Conservation (phyloP, 2,888 invertebrate genomes). For the Phortica magna region DNA sequence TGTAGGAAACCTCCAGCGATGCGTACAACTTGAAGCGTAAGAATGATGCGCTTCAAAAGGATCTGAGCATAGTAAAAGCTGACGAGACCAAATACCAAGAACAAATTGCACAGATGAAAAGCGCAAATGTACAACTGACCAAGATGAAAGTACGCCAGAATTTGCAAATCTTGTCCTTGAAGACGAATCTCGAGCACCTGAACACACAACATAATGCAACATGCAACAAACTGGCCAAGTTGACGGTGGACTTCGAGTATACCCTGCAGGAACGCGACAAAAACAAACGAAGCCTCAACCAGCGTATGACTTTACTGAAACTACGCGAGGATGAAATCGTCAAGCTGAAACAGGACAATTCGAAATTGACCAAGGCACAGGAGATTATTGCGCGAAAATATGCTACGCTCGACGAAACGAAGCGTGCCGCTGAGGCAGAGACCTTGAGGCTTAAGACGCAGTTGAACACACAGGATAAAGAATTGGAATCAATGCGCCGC, state of each 20-base stretch:
- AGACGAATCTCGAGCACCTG: conserved; percentile 74
- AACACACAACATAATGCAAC: conserved; percentile 73
- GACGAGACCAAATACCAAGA: conserved; percentile 72
- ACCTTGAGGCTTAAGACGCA: conserved; percentile 73
- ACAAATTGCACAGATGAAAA: conserved; percentile 65
- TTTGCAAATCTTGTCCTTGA: conserved; percentile 75
- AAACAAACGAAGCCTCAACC: conserved; percentile 69
- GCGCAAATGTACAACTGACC: conserved; percentile 67
- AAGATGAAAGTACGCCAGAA: conserved; percentile 76
- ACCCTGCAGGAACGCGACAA: conserved; percentile 73
- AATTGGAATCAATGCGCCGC: conserved; percentile 73
- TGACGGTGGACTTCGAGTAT: conserved; percentile 74
- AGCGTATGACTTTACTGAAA: conserved; percentile 73
- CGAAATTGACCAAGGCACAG: conserved; percentile 71
- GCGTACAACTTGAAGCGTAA: conserved; percentile 74
- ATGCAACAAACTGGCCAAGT: conserved; percentile 75
- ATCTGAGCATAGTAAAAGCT: conserved; percentile 64
- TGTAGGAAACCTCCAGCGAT: conserved; percentile 76
- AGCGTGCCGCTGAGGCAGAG: conserved; percentile 69
- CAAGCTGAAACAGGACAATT: conserved; percentile 73
- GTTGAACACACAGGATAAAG: conserved; percentile 73
- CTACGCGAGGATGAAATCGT: conserved; percentile 76
- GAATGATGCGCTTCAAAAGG: conserved; percentile 69
- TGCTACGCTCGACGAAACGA: conserved; percentile 66
- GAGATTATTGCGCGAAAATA: conserved; percentile 75